These are phyloP conservation scores for Sebastes goodei DNA, from an alignment of 2,797 vertebrate species.

Conservation along the genomic window DNA sequence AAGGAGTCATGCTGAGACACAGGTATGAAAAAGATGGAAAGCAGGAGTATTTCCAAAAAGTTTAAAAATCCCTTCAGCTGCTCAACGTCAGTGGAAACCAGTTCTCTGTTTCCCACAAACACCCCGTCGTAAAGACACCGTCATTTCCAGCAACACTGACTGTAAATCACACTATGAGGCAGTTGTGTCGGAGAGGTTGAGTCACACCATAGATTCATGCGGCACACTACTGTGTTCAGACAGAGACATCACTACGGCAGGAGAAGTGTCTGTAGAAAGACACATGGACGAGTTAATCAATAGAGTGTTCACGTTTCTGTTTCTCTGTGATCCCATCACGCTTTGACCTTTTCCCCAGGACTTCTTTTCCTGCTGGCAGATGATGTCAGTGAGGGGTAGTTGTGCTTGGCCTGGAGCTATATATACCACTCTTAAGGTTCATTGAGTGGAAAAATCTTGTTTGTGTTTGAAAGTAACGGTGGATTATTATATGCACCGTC, in stretches of 20 bases:
- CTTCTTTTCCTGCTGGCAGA: background rate
- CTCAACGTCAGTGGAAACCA: background rate
- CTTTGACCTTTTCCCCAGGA: slow-evolving; percentile 49
- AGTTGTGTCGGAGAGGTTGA: background rate
- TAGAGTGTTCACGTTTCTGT: slow-evolving; percentile 14
- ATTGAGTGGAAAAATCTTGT: background rate
- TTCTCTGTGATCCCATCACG: slow-evolving; percentile 12
- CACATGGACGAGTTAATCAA: slow-evolving; percentile 29
- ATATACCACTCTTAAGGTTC: background rate
- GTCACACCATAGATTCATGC: slow-evolving; percentile 16
- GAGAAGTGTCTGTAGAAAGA: slow-evolving; percentile 3
- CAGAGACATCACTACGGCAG: background rate
- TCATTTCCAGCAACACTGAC: slow-evolving; percentile 13
- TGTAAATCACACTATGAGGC: slow-evolving; percentile 18
- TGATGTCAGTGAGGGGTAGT: background rate
- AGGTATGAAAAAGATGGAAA: background rate
- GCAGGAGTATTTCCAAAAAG: background rate
- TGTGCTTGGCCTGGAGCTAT: background rate
- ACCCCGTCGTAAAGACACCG: background rate
- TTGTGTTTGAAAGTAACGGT: background rate
- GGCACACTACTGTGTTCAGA: background rate
- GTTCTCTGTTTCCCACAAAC: background rate
- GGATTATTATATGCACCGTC: background rate
- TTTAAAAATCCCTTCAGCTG: background rate
- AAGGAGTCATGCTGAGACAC: background rate